Conservation (phyloP, 1,140 invertebrate genomes). For the Drosophila bocqueti region DNA sequence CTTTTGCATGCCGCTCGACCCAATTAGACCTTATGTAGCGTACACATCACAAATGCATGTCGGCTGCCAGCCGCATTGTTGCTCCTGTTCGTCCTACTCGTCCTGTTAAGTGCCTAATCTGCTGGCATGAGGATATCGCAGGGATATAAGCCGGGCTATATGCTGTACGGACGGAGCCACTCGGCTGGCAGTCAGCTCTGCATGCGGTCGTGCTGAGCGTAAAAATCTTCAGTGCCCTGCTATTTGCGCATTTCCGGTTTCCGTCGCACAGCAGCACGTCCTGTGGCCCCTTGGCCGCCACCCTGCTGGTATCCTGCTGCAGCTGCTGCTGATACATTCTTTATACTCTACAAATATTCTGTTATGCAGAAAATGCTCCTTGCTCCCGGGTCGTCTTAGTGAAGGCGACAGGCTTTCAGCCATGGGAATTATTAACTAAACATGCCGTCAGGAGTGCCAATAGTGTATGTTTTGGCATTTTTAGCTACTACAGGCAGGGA, state of each 20-base stretch:
- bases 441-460: conserved; percentile 28
- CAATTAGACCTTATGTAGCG: conserved; percentile 16
- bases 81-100: conserved; percentile 26
- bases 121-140: conserved; percentile 34
- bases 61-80: conserved; percentile 44
- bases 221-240: conserved; percentile 77
- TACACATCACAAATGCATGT: conserved; percentile 36
- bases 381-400: conserved; percentile 47
- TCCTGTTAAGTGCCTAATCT: conserved; percentile 60
- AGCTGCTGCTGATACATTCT: conserved; percentile 65
- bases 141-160: conserved; percentile 20
- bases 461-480: conserved; percentile 46
- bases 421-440: conserved; percentile 79
- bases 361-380: conserved; percentile 69
- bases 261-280: conserved; percentile 73
- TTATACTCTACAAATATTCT: conserved; percentile 74
- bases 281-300: conserved; percentile 8
- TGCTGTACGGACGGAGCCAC: conserved; percentile 33
- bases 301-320: conserved; percentile 29
- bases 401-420: conserved; percentile 49
- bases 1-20: conserved; percentile 13
- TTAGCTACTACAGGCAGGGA: neutral
- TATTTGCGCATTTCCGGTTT: conserved; percentile 84
- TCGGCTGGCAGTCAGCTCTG: conserved; percentile 48
- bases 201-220: conserved; percentile 69